Evolutionary conservation across 2,888 invertebrate species (phyloP), one percentile per base, ranked within the genome.

Genomic region (Stictocephala bisonia): DNA sequence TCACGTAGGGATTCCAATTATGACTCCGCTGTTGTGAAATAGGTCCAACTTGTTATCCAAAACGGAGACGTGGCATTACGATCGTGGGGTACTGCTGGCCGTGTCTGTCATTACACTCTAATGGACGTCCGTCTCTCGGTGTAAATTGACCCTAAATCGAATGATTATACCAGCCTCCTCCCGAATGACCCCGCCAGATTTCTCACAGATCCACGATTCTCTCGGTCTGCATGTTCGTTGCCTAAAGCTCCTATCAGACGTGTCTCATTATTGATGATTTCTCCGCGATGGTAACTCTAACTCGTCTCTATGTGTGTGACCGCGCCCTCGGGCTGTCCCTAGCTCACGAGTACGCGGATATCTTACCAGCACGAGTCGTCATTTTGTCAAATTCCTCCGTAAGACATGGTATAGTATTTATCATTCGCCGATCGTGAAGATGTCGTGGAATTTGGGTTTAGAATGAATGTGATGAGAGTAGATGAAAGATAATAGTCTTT

Each of bases 81-180:
- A 11, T 22, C 60, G 60, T 27, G 27, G 60, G 60, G 60, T 60
- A 60, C 56, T 27, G n/a, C n/a, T 56, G 56, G 15, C 51, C 51
- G 4, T 1, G n/a, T n/a, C 31, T 56, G 15, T 15, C 18, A 31
- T 50, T 50, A 50, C 24, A n/a, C 26, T 3, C 53, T 53, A 53
- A 53, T 27, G 31, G 56, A 9, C n/a, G 29, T n/a, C 56, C 26
- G 4, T 3, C 15, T 13, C 15, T 18, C 60, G 41, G 60, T 60
- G 60, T 60, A 60, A 60, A 60, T 60, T 60, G 60, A 40, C 41
- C 60, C 60, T 60, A 60, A 60, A 60, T 60, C 60, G 60, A 60
- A 60, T 60, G 60, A 60, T 60, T 60, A 60, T 56, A 27, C 56
- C 31, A n/a, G n/a, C n/a, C 15, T 56, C 29, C 56, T 31, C 31